Conservation (phyloP, 2,888 invertebrate species). For the Trileptium ribeirensis region DNA sequence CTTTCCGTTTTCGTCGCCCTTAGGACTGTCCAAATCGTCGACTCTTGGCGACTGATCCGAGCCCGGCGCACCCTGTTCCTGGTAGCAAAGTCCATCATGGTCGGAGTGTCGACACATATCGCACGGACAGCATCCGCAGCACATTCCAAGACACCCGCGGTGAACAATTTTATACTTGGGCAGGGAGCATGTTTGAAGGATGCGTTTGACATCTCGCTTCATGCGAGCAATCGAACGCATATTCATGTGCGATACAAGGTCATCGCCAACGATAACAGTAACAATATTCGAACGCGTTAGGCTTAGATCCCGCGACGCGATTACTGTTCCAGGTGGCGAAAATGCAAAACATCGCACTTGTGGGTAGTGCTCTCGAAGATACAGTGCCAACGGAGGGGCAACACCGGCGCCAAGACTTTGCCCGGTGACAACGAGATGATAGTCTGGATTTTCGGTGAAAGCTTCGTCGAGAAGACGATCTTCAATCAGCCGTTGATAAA, state of each 20-base stretch:
- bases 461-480: neutral
- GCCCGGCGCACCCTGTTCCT: neutral
- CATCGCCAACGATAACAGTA: neutral
- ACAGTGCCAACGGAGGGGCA: neutral
- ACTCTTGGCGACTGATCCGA: neutral
- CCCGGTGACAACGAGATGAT: neutral
- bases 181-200: neutral
- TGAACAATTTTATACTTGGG: slow-evolving; percentile 12
- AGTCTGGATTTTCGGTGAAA: neutral
- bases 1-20: neutral
- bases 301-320: neutral
- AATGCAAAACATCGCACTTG: neutral
- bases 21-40: neutral
- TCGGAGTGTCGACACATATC: too few species aligned
- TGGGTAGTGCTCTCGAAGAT: neutral
- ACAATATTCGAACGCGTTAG: neutral
- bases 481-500: neutral
- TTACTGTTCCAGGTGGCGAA: neutral
- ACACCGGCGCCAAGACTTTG: slow-evolving; percentile 5
- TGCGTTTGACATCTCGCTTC: neutral
- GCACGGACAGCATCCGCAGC: neutral
- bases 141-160: neutral
- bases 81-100: neutral
- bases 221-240: neutral
- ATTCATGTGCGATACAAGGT: neutral